These are phyloP conservation scores for Pangasius sanitwongsei DNA, from an alignment of 2,797 vertebrate species.

Conservation along the genomic window DNA sequence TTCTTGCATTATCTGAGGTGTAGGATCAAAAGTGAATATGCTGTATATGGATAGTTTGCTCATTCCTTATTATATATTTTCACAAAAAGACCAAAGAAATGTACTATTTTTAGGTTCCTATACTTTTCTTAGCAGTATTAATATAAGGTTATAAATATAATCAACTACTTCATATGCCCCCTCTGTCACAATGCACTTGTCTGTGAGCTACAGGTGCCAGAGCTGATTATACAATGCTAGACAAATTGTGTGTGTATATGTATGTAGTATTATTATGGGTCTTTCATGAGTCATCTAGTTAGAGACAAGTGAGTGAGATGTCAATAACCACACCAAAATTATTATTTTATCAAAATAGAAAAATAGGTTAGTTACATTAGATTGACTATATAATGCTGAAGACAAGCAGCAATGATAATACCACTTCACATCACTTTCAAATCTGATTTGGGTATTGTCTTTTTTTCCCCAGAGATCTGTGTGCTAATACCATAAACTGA, in stretches of 20 bases:
- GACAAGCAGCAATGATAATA: background rate
- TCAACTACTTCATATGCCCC: background rate
- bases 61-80: background rate
- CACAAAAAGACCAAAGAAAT: background rate
- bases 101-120: background rate
- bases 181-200: constrained; percentile 60
- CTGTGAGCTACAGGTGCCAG: constrained; percentile 57
- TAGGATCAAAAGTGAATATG: background rate
- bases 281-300: background rate
- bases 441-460: background rate
- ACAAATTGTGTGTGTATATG: constrained; percentile 6
- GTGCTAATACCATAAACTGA: background rate
- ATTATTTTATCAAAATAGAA: background rate
- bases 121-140: background rate
- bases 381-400: background rate
- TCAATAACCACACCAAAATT: background rate
- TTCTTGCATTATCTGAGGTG: background rate
- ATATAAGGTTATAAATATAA: background rate
- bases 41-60: no score
- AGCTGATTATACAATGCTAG: constrained; percentile 39
- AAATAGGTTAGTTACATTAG: background rate
- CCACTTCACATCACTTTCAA: background rate
- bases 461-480: background rate
- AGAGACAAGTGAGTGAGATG: constrained; percentile 7
- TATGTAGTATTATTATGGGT: constrained; percentile 1